A percentile compares a stretch with the other conserved stretches of the same genome.
Conservation (phyloP, 2,113 vertebrate genomes). For the Lepus timidus region DNA sequence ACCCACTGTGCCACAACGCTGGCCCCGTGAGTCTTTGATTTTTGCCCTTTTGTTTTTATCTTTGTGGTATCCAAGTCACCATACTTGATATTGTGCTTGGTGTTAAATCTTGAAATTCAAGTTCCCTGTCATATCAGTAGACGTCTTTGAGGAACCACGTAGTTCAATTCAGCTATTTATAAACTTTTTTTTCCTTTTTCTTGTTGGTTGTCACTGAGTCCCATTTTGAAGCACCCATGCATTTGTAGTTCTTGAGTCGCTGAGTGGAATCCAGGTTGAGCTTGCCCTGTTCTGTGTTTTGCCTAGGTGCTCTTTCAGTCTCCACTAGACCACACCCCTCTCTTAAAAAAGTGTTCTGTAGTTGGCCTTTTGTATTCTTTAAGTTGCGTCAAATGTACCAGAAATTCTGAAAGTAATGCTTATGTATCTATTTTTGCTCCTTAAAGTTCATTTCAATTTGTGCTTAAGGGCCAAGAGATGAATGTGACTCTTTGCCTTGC, state of each 20-base stretch:
- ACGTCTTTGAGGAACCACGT: neutral
- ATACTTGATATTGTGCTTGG: neutral
- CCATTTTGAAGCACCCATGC: neutral
- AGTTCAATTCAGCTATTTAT: neutral
- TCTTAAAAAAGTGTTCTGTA: constrained; percentile 11
- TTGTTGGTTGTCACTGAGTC: neutral
- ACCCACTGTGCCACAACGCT: too few relatives aligned
- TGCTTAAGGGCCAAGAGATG: neutral
- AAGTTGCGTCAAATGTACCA: constrained; percentile 16
- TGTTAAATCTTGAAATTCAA: constrained; percentile 33
- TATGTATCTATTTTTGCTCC: neutral
- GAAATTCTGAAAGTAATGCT: neutral
- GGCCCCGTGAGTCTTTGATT: neutral
- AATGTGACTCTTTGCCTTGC: neutral
- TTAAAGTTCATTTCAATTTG: neutral
- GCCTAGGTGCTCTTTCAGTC: neutral
- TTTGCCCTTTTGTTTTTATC: constrained; percentile 13
- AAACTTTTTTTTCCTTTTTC: neutral
- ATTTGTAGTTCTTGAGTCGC: neutral
- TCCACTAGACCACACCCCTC: neutral
- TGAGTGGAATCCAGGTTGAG: neutral
- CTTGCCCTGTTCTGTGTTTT: neutral
- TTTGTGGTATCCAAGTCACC: neutral
- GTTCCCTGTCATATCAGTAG: neutral
- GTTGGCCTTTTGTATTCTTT: constrained; percentile 22